phyloP scores from a whole-genome alignment of 2,888 invertebrate species.

The Opisthograptis luteolata region DNA sequence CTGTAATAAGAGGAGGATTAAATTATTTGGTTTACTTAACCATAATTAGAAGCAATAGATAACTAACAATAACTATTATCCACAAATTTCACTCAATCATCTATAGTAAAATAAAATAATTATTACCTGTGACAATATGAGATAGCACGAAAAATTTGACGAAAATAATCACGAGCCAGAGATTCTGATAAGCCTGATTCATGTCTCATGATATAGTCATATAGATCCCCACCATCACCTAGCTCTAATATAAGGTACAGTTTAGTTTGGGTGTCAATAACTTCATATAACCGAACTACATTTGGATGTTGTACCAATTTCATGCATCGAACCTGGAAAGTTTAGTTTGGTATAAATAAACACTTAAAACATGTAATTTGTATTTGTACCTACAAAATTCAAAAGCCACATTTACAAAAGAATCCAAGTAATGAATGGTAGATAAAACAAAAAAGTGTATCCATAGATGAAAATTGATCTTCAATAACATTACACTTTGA shows the following conservation, averaged over 20 bases:
- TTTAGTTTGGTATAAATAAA: no score
- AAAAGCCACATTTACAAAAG: no score
- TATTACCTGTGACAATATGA: slow-evolving; percentile 97
- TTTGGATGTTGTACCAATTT: slow-evolving; percentile 99
- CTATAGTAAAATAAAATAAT: no score
- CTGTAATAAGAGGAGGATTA: slow-evolving; percentile 53
- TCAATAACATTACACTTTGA: no score
- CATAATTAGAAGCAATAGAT: background rate
- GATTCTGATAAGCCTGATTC: slow-evolving; percentile 94
- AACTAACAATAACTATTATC: background rate
- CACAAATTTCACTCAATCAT: no score
- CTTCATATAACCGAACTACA: slow-evolving; percentile 98
- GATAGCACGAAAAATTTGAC: slow-evolving; percentile 98
- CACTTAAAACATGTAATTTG: no score
- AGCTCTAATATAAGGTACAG: slow-evolving; percentile 97
- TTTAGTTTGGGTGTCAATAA: slow-evolving; percentile 99
- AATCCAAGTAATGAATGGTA: no score
- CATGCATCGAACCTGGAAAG: slow-evolving; percentile 94
- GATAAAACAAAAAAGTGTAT: no score
- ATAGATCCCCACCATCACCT: slow-evolving; percentile 99
- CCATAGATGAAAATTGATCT: no score
- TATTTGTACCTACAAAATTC: no score
- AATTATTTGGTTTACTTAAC: background rate
- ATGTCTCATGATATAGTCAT: slow-evolving; percentile 99
- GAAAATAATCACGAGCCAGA: slow-evolving; percentile 95